Evolutionary conservation across 2,113 vertebrate genomes (phyloP).

Genomic region (Aegypius monachus): DNA sequence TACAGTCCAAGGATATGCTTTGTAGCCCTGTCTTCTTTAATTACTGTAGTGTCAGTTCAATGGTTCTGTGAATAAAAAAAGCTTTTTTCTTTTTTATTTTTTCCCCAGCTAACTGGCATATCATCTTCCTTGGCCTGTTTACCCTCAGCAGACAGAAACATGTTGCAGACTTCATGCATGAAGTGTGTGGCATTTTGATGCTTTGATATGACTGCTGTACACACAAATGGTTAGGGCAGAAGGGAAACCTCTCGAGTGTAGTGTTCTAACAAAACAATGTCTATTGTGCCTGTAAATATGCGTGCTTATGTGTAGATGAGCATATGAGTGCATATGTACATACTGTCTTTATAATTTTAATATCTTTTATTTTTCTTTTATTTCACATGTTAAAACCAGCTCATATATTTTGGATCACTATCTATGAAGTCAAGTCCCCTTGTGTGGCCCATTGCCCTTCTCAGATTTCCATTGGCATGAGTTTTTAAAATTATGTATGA

Average conservation of each 20-base stretch:
- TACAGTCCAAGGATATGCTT: not conserved
- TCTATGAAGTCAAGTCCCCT: not conserved
- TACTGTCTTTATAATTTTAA: not conserved
- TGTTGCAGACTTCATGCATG: not conserved
- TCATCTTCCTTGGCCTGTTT: not conserved
- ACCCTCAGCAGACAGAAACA: not conserved
- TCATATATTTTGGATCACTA: not conserved
- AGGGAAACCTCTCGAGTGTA: not conserved
- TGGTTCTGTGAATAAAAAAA: not conserved
- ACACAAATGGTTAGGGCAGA: not conserved
- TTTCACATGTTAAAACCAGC: not conserved
- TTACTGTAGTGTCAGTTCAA: conserved; percentile 12
- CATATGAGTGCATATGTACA: not conserved
- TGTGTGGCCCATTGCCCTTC: not conserved
- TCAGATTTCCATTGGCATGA: not conserved
- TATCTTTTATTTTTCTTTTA: not conserved
- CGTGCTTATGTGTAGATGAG: not conserved
- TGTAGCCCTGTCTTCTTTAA: conserved; percentile 27
- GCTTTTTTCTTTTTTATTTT: not conserved
- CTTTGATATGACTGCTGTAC: not conserved
- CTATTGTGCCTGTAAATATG: not conserved
- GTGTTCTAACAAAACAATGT: not conserved
- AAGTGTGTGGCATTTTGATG: not conserved
- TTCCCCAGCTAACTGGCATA: not conserved
- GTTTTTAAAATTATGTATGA: not conserved